Evolutionary conservation across 2,888 invertebrate species (phyloP), one percentile per base, ranked within the genome.

Genomic region (Cremastobaeus sp.): DNA sequence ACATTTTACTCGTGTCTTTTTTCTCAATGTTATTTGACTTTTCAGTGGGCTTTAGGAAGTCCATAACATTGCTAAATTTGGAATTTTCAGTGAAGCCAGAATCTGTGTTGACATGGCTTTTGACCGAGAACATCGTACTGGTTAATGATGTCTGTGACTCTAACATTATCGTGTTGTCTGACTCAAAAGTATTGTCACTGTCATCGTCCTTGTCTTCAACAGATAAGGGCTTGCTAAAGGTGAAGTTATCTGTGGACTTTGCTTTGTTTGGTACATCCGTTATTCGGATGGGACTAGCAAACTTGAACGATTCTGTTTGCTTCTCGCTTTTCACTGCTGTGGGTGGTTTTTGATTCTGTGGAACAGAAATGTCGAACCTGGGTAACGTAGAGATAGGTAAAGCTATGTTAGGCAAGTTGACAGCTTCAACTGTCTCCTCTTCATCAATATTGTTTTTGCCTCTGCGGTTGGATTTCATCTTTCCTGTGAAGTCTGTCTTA

Each of bases 351-450:
- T 83, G 77, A 25, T 82, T 83, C 14, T 85, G 83, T 15, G 89
- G 88, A 70, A 89, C 79, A 20, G 86, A 82, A 69, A 91, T 89
- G 79, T 90, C 90, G 78, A 92, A 91, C 74, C 88, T 90, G 1
- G 91, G 91, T 79, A 91, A 85, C 48, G 88, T 89, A n/a, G 89
- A 88, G 52, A 91, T 90, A 11, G 91, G 91, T 65, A 91, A 84
- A 39, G 89, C 85, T 76, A 90, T 87, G 60, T 89, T 88, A 3
- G 91, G 90, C 74, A 92, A 86, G 79, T 90, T 90, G 0, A 90
- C 84, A 6, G 88, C 83, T 45, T 88, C 85, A 1, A 88, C 86
- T 8, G 88, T 84, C 71, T 89, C 88, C 18, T 89, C 86, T 9
- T 88, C 82, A 5, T 87, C 82, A 3, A 86, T 74, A 72, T 82